Base-by-base conservation (phyloP, 2,888 invertebrate genomes). In the Drosophila niveifrons region DNA sequence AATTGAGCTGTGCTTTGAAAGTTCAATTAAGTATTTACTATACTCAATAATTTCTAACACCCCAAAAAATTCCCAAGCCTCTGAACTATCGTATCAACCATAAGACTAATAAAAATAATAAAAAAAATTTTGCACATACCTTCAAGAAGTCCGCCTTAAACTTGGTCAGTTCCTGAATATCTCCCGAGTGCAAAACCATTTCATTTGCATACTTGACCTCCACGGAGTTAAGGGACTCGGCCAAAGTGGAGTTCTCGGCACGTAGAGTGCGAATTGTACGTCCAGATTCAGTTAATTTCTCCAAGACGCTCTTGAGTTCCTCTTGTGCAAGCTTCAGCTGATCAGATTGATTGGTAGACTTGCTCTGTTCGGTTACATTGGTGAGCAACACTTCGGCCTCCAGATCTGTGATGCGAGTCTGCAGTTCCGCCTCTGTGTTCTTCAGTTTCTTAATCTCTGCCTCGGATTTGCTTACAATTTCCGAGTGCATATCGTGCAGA, bases 131-230 rank as follows among this genome's bases (percentile, higher is more conserved):
- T 7, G 13, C 13, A 44, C 67, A 23, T 94, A 93, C 67, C 96
- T 91, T 91, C 1, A 75, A 63, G 41, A 90, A 91, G 71, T 96
- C 95, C 78, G 95, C 94, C 90, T 96, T 96, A 39, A 95, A 92
- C 82, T 94, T 94, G 0, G 95, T 93, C 65, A 96, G 91, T 41
- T 94, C 92, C 92, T 96, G 95, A 78, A 95, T 94, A 91, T 97
- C 96, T 46, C 94, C 92, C 0, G 96, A 96, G 93, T 97, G 97
- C 53, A 96, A 92, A 72, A 95, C 94, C 94, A 97, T 96, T 93
- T 96, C 96, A 90, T 96, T 94, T 1, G 96, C 95, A 89, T 97
- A 97, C 90, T 97, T 97, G 72, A 95, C 95, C 93, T 97, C 96
- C 1, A 95, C 95, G 41, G 94, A 93, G 90, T 95, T 95, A 1